Conservation (phyloP, 2,888 invertebrate genomes). For the Oligia latruncula region DNA sequence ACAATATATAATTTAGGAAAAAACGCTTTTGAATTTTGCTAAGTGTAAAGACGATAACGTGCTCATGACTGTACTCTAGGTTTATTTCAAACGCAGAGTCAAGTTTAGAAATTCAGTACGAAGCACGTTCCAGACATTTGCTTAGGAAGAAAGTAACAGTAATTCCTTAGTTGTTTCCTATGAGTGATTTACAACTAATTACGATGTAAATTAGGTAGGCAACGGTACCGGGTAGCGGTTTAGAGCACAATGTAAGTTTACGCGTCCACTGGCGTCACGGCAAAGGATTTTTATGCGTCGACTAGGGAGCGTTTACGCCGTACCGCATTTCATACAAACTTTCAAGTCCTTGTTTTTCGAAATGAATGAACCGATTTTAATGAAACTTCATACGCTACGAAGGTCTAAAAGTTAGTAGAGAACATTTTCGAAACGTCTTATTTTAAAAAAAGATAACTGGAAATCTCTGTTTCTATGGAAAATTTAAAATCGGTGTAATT, state of each 20-base stretch:
- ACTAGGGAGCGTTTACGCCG: no score
- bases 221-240: constrained; percentile 56
- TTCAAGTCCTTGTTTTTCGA: no score
- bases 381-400: no score
- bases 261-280: neutral
- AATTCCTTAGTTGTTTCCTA: constrained; percentile 68
- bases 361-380: no score
- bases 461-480: no score
- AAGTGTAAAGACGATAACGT: neutral
- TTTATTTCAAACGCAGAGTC: constrained; percentile 60
- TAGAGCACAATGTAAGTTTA: constrained; percentile 39
- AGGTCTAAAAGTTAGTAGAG: no score
- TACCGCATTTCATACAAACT: no score
- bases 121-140: constrained; percentile 72
- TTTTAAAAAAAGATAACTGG: no score
- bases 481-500: no score
- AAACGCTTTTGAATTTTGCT: neutral
- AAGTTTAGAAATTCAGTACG: constrained; percentile 57
- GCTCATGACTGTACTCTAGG: constrained; percentile 27
- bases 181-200: constrained; percentile 66
- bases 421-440: no score
- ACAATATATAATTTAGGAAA: neutral
- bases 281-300: no score
- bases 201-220: constrained; percentile 59
- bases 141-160: constrained; percentile 67